Conservation (phyloP, 2,888 invertebrate species). For the Hypolimnas misippus region DNA sequence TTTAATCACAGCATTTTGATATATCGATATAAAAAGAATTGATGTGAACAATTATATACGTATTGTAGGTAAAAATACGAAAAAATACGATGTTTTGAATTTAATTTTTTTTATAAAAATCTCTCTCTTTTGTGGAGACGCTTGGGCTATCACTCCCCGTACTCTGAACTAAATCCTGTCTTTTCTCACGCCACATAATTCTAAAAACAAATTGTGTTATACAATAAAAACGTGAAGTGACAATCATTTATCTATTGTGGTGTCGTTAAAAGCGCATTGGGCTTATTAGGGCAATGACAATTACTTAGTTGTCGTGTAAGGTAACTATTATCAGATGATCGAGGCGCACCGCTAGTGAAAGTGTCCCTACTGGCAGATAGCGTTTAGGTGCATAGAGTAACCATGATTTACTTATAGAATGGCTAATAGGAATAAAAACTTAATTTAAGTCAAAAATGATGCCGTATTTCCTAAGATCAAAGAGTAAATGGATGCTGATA, state of each 20-base stretch:
- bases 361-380: constrained; percentile 67
- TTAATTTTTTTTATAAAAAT: too few species aligned
- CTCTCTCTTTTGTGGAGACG: too few species aligned
- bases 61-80: too few species aligned
- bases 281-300: constrained; percentile 37
- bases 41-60: too few species aligned
- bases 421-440: neutral
- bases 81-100: too few species aligned
- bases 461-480: too few species aligned
- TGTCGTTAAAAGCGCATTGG: constrained; percentile 36
- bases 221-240: neutral
- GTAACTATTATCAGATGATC: constrained; percentile 59
- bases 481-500: too few species aligned
- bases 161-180: too few species aligned
- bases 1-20: too few species aligned
- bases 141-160: too few species aligned
- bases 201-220: neutral
- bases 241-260: constrained; percentile 20
- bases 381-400: constrained; percentile 49
- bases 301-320: constrained; percentile 35
- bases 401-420: constrained; percentile 17
- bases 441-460: neutral
- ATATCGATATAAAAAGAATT: too few species aligned
- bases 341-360: constrained; percentile 67
- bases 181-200: neutral